Evolutionary conservation across 2,888 invertebrate species (phyloP).

Genomic region (Pseudeuparius sepicola): DNA sequence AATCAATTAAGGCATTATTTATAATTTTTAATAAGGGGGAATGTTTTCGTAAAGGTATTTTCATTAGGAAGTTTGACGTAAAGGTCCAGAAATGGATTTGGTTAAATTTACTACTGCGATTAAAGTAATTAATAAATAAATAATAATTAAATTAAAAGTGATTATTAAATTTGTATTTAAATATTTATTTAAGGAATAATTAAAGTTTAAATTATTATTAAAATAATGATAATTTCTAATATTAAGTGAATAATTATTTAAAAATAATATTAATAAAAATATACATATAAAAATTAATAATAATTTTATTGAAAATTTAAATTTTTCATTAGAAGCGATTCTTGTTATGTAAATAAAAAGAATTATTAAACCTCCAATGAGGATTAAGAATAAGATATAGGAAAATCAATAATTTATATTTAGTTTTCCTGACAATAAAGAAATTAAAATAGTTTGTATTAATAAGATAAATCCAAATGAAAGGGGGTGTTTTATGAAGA

Average conservation of each 20-base stretch:
- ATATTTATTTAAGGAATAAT: constrained; percentile 43
- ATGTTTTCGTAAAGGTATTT: constrained; percentile 41
- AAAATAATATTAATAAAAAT: too few species aligned
- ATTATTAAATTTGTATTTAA: constrained; percentile 44
- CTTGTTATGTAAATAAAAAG: constrained; percentile 56
- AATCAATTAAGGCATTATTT: constrained; percentile 48
- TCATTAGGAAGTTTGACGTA: constrained; percentile 45
- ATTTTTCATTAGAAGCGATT: constrained; percentile 51
- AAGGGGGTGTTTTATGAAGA: constrained; percentile 43
- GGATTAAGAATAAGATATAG: constrained; percentile 51
- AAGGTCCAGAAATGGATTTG: constrained; percentile 44
- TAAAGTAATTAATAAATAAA: constrained; percentile 51
- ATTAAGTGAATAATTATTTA: constrained; percentile 49
- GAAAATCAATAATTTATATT: constrained; percentile 48
- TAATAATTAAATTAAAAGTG: too few species aligned
- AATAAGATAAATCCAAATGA: constrained; percentile 46
- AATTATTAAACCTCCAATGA: constrained; percentile 54
- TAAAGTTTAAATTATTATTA: constrained; percentile 19
- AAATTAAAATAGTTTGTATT: constrained; percentile 43
- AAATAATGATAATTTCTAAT: too few species aligned
- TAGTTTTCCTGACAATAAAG: constrained; percentile 41
- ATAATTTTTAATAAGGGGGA: constrained; percentile 47
- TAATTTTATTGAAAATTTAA: constrained; percentile 37
- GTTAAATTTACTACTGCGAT: constrained; percentile 50
- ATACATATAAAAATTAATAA: too few species aligned